Base-by-base conservation (phyloP, 2,888 invertebrate genomes). In the Pseudococcus viburni region DNA sequence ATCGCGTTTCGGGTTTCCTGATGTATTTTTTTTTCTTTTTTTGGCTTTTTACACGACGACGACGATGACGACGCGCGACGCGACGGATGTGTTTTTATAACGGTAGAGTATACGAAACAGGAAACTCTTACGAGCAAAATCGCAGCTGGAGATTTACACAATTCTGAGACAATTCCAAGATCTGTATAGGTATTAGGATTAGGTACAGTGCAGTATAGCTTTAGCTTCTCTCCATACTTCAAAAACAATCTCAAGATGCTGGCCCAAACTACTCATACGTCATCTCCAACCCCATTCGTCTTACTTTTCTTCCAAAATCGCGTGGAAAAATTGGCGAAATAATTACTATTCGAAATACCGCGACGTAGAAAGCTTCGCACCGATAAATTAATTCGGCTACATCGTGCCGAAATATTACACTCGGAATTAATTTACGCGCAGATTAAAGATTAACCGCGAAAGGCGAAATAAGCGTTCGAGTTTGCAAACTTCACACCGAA, bases 21-120 rank as follows among this genome's bases (percentile, higher is more conserved):
- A 17, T 46, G 1, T 8, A 12, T 6, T 5, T 33, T 2, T 51
- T 51, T 51, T 51, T 51, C 12, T 51, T 51, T 51, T 51, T 51
- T 51, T 51, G 12, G 51, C 51, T 51, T 51, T 51, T 17, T 51
- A 51, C 15, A 46, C 12, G 46, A 46, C 1, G 26, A 33, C 26
- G 26, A 46, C 12, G 46, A 46, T 2, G 26, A 33, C 26, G 26
- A 33, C 26, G 26, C 46, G 12, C 46, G 46, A 46, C 46, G 11
- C 51, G 51, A 51, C 51, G 51, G 51, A 51, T 51, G 51, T 51
- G 51, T 51, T 51, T 51, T 51, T 51, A 51, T 51, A 51, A 51
- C 17, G 7, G 12, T 6, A 46, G 8, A 6, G 26, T 46, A 51
- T 17, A 7, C 51, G 51, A 51, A 51, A 51, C 51, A 51, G 51